phyloP scores from a whole-genome alignment of 2,888 invertebrate species.

The Epinotia bilunana region DNA sequence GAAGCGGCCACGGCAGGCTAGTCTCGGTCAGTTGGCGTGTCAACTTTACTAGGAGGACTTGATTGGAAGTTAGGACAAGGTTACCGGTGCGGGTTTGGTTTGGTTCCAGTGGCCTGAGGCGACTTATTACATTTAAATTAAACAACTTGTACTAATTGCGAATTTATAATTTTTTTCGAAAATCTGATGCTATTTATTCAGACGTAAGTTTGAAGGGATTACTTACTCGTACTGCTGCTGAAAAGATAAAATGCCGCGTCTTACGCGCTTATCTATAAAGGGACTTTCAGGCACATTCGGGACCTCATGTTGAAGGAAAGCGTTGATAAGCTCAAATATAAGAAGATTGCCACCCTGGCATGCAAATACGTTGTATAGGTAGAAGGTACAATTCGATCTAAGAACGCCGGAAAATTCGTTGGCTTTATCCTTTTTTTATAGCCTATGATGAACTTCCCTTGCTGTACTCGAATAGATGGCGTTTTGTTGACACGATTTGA shows the following conservation, averaged over 20 bases:
- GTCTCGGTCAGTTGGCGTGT: conserved; percentile 75
- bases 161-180: neutral
- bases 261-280: conserved; percentile 53
- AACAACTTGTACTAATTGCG: neutral
- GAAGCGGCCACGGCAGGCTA: conserved; percentile 63
- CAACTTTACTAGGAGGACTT: conserved; percentile 74
- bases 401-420: conserved; percentile 64
- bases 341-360: conserved; percentile 63
- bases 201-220: conserved; percentile 1
- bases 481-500: conserved; percentile 53
- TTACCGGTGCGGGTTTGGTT: conserved; percentile 64
- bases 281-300: conserved; percentile 60
- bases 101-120: conserved; percentile 49
- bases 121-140: neutral
- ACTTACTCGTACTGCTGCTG: neutral
- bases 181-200: neutral
- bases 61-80: conserved; percentile 81
- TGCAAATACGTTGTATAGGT: conserved; percentile 60
- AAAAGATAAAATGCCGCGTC: conserved; percentile 25
- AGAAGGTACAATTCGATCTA: conserved; percentile 63
- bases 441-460: conserved; percentile 56
- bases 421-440: conserved; percentile 69
- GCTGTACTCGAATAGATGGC: conserved; percentile 42
- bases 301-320: conserved; percentile 63
- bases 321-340: conserved; percentile 69